These are phyloP conservation scores for Hephaestus fuliginosus DNA, from an alignment of 2,797 vertebrate genomes.

Conservation along the genomic window DNA sequence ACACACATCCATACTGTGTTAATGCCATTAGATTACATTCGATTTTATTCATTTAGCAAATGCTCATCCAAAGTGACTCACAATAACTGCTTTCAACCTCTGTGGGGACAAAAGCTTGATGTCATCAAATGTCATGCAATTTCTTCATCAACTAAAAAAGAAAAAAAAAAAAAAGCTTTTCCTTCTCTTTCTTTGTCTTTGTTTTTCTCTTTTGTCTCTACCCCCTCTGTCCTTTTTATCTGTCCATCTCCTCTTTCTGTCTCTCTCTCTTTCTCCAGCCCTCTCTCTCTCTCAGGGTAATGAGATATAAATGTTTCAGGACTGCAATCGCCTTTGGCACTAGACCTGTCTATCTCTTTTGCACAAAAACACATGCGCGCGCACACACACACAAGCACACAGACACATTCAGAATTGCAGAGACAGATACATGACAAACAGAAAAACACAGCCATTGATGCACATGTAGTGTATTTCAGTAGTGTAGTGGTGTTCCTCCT, in stretches of 20 bases:
- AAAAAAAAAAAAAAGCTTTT: too few species aligned
- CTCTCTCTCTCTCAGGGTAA: slow-evolving; percentile 64
- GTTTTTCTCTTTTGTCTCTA: slow-evolving; percentile 30
- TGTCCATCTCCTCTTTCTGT: slow-evolving; percentile 15
- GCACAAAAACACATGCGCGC: slow-evolving; percentile 40
- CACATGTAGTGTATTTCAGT: slow-evolving; percentile 44
- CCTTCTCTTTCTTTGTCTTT: background rate
- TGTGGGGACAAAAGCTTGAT: background rate
- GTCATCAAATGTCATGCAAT: slow-evolving; percentile 6
- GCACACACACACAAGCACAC: slow-evolving; percentile 23
- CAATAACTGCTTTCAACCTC: background rate
- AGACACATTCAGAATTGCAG: slow-evolving; percentile 18
- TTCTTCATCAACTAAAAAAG: slow-evolving; percentile 17
- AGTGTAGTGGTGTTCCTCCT: slow-evolving; percentile 33
- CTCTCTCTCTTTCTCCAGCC: background rate
- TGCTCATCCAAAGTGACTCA: slow-evolving; percentile 9
- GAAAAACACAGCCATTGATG: slow-evolving; percentile 17
- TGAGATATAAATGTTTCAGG: slow-evolving; percentile 84
- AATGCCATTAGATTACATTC: slow-evolving; percentile 9
- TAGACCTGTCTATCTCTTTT: slow-evolving; percentile 70
- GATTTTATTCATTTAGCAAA: background rate
- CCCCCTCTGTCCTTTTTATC: slow-evolving; percentile 36
- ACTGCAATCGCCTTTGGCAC: slow-evolving; percentile 70
- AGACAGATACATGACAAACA: slow-evolving; percentile 35
- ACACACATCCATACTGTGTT: background rate